Conservation (phyloP, 2,888 invertebrate species). For the Diaprepes abbreviatus region DNA sequence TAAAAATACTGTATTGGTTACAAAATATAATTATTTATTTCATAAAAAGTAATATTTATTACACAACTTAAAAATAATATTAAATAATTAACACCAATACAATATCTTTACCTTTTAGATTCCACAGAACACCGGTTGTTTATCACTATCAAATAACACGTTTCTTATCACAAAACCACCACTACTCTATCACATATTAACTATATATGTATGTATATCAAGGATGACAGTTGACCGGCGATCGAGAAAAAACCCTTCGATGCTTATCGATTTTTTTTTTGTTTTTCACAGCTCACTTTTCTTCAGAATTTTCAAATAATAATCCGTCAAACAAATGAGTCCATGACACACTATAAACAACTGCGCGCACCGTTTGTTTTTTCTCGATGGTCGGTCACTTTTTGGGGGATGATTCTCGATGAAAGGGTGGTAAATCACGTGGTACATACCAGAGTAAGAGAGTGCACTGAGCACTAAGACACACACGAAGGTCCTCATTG, state of each 20-base stretch:
- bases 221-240: slow-evolving; percentile 22
- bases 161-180: neutral
- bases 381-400: slow-evolving; percentile 44
- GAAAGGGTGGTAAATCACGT: slow-evolving; percentile 39
- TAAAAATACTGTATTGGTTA: slow-evolving; percentile 15
- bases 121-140: neutral
- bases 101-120: slow-evolving; percentile 11
- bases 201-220: neutral
- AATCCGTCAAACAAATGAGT: slow-evolving; percentile 26
- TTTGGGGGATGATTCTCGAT: slow-evolving; percentile 29
- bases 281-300: slow-evolving; percentile 26
- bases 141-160: neutral
- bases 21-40: neutral
- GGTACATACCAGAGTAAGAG: slow-evolving; percentile 66
- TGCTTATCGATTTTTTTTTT: neutral
- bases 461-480: slow-evolving; percentile 67
- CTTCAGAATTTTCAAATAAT: slow-evolving; percentile 11
- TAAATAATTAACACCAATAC: slow-evolving; percentile 5
- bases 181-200: neutral
- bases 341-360: slow-evolving; percentile 15
- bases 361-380: slow-evolving; percentile 30
- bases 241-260: slow-evolving; percentile 39
- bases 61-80: neutral
- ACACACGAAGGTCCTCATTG: slow-evolving; percentile 66
- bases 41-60: neutral